Evolutionary conservation across 2,888 invertebrate species (phyloP), one percentile per base, ranked within the genome.

Genomic region (Apotomis betuletana): DNA sequence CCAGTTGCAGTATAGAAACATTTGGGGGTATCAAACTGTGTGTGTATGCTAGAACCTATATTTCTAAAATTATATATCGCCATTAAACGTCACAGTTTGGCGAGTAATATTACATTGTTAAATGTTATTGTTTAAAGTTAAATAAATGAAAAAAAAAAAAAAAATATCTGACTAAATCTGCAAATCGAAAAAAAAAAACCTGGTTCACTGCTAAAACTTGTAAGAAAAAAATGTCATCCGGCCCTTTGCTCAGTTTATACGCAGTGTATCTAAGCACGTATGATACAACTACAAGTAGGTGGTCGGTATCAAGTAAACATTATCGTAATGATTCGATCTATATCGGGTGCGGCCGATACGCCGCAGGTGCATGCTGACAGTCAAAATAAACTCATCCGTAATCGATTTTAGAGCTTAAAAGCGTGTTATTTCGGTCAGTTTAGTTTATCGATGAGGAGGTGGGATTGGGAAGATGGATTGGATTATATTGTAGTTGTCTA

Each of bases 381-480:
- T 84, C 81, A 87, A 91, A 92, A 92, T 91, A 92, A 92, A 92
- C 92, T 81, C 74, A 81, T 71, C 80, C 82, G 89, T 90, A 91
- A 91, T 91, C 91, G 90, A 90, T 90, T 90, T 87, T 84, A 86
- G 83, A 84, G 85, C 84, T 90, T 87, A 85, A 87, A 83, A 88
- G 82, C 83, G 85, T 71, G 67, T 68, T 70, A 72, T 72, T 72
- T 72, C 61, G 72, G 72, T 72, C 71, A 62, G 67, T 63, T 62
- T 69, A 63, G 64, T 36, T 69, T 57, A 52, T 67, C 58, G 62
- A 60, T 60, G 27, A 54, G 57, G 38, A 62, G 68, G 62, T 72
- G 58, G 62, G 52, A 10, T 51, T 54, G 65, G 44, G 63, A 41
- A 46, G 68, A 27, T 49, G 3, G 58, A 62, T 61, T 44, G n/a